Base-by-base conservation (phyloP, 2,113 vertebrate genomes). In the Caloenas nicobarica region DNA sequence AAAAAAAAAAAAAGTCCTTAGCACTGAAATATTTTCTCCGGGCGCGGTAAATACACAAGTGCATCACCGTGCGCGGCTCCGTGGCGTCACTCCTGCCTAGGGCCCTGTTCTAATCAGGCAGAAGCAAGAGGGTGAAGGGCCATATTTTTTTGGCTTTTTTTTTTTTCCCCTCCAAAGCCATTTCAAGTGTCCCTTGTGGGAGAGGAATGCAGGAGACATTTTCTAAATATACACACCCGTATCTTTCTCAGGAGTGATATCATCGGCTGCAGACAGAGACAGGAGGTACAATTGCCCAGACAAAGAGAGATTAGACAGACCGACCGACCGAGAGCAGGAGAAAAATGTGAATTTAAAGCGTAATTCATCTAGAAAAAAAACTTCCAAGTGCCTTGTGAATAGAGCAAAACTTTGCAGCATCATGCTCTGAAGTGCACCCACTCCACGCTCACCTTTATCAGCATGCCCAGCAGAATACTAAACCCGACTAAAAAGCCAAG, bases 41-140 rank as follows among this genome's bases (percentile, higher is more conserved):
- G 12, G 61, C 82, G 60, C 16, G 21, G 86, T 83, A 97, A 95
- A 93, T 96, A 96, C 73, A 96, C 94, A 94, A 93, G 96, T 28
- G 42, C 57, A 84, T 86, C 95, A 80, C 85, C 16, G 5, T 19
- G 4, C 44, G 6, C 40, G 4, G 86, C 56, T 91, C 94, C 21
- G 2, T 21, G 51, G 93, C 19, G 1, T 69, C 76, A 44, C 66
- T 74, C 77, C 95, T 74, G 96, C 96, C 96, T 87, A 13, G 13
- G 92, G 96, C 91, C 4, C 85, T 95, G 73, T 40, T 97, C 95
- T 96, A 94, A 95, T 91, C 96, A 96, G 83, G 94, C 64, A 94
- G 93, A 88, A 96, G 66, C 51, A 81, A 70, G 58, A 29, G 56
- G 97, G 81, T 48, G 38, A 82, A 97, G 81, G 50, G 70, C 36